A percentile compares a stretch with the other conserved stretches of the same genome.
phyloP scores from a whole-genome alignment of 1,140 invertebrate species.

The Ceratitis capitata region DNA sequence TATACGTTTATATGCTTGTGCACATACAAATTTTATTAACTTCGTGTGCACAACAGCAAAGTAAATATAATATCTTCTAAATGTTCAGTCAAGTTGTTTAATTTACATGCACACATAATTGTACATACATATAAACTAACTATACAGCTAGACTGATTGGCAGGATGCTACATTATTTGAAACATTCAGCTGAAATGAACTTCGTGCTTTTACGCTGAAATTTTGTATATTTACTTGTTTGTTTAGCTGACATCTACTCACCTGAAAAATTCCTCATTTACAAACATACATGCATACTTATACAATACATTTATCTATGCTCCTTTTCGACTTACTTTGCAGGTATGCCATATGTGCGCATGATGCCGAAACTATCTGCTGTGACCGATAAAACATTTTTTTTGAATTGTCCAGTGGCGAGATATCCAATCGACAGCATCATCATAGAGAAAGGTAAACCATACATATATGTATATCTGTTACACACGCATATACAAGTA shows the following conservation, averaged over 20 bases:
- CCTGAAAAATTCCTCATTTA: background rate
- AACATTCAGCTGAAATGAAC: background rate
- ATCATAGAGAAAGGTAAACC: slow-evolving; percentile 74
- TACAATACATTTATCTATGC: background rate
- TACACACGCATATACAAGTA: background rate
- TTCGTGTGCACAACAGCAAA: background rate
- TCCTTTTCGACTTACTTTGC: background rate
- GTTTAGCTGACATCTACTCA: background rate
- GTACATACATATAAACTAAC: too few relatives aligned
- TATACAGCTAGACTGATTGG: background rate
- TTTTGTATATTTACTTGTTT: background rate
- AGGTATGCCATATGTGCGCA: slow-evolving; percentile 76
- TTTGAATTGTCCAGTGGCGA: slow-evolving; percentile 76
- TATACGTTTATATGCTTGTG: background rate
- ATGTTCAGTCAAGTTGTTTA: background rate
- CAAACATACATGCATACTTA: too few relatives aligned
- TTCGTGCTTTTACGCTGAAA: background rate
- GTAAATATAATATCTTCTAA: background rate
- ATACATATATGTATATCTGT: background rate
- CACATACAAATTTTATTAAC: too few relatives aligned
- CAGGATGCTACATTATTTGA: background rate
- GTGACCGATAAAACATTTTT: slow-evolving; percentile 73
- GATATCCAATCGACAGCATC: slow-evolving; percentile 75
- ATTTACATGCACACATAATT: background rate
- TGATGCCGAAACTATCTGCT: slow-evolving; percentile 75